These are phyloP conservation scores for Arrhopalites spinosus DNA, from an alignment of 2,888 invertebrate species.

Conservation along the genomic window DNA sequence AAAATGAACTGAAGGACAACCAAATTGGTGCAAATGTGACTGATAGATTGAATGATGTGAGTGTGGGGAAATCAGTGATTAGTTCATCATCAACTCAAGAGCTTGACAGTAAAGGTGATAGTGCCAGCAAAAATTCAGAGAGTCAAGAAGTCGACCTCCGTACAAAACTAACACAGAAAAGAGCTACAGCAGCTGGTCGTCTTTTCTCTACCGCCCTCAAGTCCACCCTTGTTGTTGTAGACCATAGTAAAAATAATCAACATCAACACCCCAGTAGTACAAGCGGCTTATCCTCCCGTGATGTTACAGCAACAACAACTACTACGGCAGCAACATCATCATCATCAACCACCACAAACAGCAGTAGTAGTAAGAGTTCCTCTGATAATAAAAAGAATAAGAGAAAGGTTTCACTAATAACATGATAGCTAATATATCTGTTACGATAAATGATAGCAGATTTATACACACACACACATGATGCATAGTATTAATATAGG, in stretches of 20 bases:
- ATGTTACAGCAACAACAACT: neutral
- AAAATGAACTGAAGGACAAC: too few species aligned
- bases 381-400: slow-evolving; percentile 21
- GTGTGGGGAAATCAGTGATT: neutral
- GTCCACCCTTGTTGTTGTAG: slow-evolving; percentile 34
- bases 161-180: slow-evolving; percentile 37
- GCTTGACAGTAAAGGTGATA: neutral
- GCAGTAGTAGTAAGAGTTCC: slow-evolving; percentile 13
- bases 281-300: neutral
- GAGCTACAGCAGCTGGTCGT: slow-evolving; percentile 34
- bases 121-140: neutral
- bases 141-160: slow-evolving; percentile 36
- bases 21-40: neutral
- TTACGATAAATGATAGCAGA: neutral
- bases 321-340: neutral
- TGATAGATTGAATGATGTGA: neutral
- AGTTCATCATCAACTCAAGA: neutral
- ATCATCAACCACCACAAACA: neutral
- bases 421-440: neutral
- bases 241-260: slow-evolving; percentile 6
- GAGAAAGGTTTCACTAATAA: slow-evolving; percentile 36
- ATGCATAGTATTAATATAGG: neutral
- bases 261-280: neutral
- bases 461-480: neutral
- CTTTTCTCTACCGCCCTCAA: slow-evolving; percentile 36